A percentile compares a stretch with the other conserved stretches of the same genome.
phyloP scores from a whole-genome alignment of 2,888 invertebrate species.

The Epsilonema sp. region DNA sequence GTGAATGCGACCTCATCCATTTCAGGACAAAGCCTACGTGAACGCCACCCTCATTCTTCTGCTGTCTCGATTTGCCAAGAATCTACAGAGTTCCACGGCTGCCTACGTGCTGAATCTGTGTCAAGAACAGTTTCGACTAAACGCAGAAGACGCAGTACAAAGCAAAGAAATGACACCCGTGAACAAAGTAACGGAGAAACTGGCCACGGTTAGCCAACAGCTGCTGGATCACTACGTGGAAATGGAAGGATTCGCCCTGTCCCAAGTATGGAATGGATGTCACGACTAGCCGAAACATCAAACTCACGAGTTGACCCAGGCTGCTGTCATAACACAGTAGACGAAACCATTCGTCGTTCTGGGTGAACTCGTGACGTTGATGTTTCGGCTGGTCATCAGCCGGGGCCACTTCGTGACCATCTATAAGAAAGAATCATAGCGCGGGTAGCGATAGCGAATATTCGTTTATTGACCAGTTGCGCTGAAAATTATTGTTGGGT shows the following conservation, averaged over 20 bases:
- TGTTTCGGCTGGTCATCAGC: too few species aligned
- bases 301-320: too few species aligned
- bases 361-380: too few species aligned
- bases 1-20: too few species aligned
- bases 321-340: too few species aligned
- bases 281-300: too few species aligned
- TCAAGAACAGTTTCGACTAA: conserved; percentile 19
- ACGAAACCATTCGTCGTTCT: too few species aligned
- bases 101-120: conserved; percentile 22
- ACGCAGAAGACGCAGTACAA: neutral
- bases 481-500: too few species aligned
- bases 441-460: too few species aligned
- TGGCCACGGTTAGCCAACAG: conserved; percentile 11
- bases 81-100: conserved; percentile 2
- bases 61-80: conserved; percentile 5
- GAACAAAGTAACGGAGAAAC: neutral
- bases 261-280: conserved; percentile 6
- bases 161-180: neutral
- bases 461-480: too few species aligned
- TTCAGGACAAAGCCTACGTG: conserved; percentile 4
- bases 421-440: too few species aligned
- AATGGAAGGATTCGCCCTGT: conserved; percentile 12
- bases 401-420: too few species aligned
- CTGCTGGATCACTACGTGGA: conserved; percentile 15
- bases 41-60: conserved; percentile 6